Evolutionary conservation across 2,888 invertebrate species (phyloP), one percentile per base, ranked within the genome.

Genomic region (Tenthredo scrophulariae): DNA sequence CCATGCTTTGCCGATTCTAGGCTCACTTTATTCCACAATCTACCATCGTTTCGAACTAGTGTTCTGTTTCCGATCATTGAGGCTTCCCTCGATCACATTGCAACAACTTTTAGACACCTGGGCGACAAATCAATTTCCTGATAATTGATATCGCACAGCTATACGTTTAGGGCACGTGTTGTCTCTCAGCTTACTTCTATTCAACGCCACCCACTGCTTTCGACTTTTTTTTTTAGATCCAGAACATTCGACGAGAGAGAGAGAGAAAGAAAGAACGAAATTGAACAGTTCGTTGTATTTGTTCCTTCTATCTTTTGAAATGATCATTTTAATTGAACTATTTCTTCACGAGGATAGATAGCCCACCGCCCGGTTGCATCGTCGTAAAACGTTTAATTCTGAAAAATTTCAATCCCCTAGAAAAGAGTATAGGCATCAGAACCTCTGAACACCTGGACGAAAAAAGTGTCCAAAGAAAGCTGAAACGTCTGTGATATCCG

Each of bases 11-110:
- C 40, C 80, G 80, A 40, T 80, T 80, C 80, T 62, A 80, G 50
- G 80, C 80, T 80, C 80, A 40, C 62, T 80, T 80, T 80, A 80
- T 50, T 62, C 10, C 40, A 80, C 40, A 80, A 62, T 26, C 80
- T 37, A 62, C 58, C 26, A 80, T 80, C 40, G 13, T 40, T 80
- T 62, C 62, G 40, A 15, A 40, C 13, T 15, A 29, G 79, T 54
- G 18, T 79, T 79, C 58, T 26, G 79, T 79, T 79, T 80, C 80
- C 5, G 40, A 80, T 26, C 10, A 40, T 80, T 40, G 22, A 62
- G 62, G 80, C 33, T 80, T 80, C 62, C 62, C 62, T 40, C 62
- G 40, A 80, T 77, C 80, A 50, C 40, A 40, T 62, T 80, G 22
- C 58, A 80, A 2, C 72, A 13, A 43, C 22, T 22, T 74, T 74